phyloP scores from a whole-genome alignment of 2,113 vertebrate genomes.

The Nesogale talazaci region DNA sequence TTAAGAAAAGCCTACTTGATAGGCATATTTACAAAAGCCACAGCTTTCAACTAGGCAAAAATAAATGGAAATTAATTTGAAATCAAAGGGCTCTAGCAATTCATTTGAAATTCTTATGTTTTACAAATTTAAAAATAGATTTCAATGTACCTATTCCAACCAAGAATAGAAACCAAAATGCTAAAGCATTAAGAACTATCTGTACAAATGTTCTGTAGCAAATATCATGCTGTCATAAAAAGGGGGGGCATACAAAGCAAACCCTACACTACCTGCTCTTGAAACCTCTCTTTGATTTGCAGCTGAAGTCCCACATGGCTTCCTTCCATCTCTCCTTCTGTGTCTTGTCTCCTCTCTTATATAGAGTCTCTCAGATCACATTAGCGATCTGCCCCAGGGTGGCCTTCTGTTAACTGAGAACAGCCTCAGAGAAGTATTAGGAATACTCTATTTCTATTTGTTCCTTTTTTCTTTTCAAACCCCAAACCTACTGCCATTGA shows the following conservation, averaged over 20 bases:
- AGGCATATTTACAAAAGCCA: not conserved
- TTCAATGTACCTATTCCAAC: not conserved
- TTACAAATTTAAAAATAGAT: slow-evolving; percentile 34
- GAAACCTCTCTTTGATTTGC: not conserved
- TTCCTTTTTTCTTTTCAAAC: not conserved
- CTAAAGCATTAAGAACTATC: not conserved
- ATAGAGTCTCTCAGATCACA: not conserved
- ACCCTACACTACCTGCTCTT: not conserved
- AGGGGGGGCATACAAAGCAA: not conserved
- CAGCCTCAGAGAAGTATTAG: not conserved
- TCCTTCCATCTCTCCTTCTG: not conserved
- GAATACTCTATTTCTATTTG: not conserved
- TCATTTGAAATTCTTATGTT: not conserved
- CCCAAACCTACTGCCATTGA: too few species aligned
- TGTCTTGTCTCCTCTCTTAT: not conserved
- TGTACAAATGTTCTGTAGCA: not conserved
- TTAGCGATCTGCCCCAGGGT: not conserved
- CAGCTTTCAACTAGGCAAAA: not conserved
- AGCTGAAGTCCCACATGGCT: not conserved
- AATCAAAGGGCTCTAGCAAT: not conserved
- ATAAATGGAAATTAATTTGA: slow-evolving; percentile 14
- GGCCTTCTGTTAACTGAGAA: not conserved
- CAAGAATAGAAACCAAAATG: slow-evolving; percentile 39
- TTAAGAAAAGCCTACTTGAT: not conserved
- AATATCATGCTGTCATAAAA: not conserved